These are phyloP conservation scores for Engraulis encrasicolus DNA, from an alignment of 2,113 vertebrate species.

Conservation along the genomic window DNA sequence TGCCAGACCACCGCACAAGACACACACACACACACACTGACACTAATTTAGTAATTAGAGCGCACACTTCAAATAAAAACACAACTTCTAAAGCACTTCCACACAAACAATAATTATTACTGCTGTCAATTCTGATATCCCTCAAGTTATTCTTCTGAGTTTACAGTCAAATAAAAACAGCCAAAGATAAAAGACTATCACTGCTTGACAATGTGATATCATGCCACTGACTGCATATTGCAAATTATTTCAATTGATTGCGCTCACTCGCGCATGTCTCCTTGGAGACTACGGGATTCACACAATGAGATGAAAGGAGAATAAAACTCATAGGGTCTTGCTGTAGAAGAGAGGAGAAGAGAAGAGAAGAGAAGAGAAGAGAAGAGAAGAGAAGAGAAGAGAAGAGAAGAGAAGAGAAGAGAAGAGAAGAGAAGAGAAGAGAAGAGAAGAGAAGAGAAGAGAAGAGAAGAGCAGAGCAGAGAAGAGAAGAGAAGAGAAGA, in stretches of 20 bases:
- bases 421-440: too few species aligned
- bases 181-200: neutral
- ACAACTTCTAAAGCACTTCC: neutral
- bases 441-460: too few species aligned
- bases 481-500: too few species aligned
- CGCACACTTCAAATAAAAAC: neutral
- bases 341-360: too few species aligned
- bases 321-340: too few species aligned
- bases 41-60: neutral
- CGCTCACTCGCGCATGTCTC: neutral
- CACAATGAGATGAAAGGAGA: neutral
- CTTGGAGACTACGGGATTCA: neutral
- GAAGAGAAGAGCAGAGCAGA: too few species aligned
- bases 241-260: neutral
- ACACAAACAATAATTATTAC: neutral
- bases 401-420: too few species aligned
- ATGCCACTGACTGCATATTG: conserved; percentile 9
- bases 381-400: too few species aligned
- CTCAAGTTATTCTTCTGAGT: neutral
- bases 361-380: too few species aligned
- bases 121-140: conserved; percentile 1
- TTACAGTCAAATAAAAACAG: neutral
- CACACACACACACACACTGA: too few species aligned
- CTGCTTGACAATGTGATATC: neutral
- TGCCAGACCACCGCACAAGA: conserved; percentile 1